Base-by-base conservation (phyloP, 2,888 invertebrate genomes). In the Ceramica pisi region DNA sequence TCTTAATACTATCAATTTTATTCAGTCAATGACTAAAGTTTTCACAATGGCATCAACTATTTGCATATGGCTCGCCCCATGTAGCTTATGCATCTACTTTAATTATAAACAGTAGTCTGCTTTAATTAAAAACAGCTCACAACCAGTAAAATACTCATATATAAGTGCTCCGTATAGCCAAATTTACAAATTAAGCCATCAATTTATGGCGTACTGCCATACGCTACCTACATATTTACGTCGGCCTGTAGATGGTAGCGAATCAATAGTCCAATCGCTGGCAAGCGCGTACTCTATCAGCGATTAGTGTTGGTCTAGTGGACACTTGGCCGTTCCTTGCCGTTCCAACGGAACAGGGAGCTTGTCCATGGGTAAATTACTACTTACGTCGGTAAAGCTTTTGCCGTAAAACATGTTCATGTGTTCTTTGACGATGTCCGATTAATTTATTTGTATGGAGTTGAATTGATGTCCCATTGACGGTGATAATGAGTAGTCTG, bases 281-380 rank as follows among this genome's bases (percentile, higher is more conserved):
- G 93, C 93, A 92, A 93, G 91, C 93, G 89, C 92, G 92, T 91
- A 92, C 94, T 95, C 95, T 94, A 95, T 95, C 95, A 95, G 91
- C 94, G 94, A 95, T 95, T 95, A 95, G 93, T 93, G 91, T 92
- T 94, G 95, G 93, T 94, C 95, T 94, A 89, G 88, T 93, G 93
- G 91, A 91, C 91, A 90, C 90, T 89, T 90, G 91, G 90, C 90
- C 90, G 84, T 81, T 91, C 90, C 92, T 91, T 91, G 90, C 90
- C 88, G 86, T 85, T 88, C 90, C 87, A 86, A 85, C 88, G 84
- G 86, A 86, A 83, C 83, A 86, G 85, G 85, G 85, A 84, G 83
- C 85, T 83, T 87, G 86, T 83, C 84, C 86, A 85, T 87, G 87
- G 87, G 84, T 88, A 90, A 89, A 91, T 89, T 89, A 90, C 89